Conservation (phyloP, 2,888 invertebrate genomes). For the Ectemnius continuus region DNA sequence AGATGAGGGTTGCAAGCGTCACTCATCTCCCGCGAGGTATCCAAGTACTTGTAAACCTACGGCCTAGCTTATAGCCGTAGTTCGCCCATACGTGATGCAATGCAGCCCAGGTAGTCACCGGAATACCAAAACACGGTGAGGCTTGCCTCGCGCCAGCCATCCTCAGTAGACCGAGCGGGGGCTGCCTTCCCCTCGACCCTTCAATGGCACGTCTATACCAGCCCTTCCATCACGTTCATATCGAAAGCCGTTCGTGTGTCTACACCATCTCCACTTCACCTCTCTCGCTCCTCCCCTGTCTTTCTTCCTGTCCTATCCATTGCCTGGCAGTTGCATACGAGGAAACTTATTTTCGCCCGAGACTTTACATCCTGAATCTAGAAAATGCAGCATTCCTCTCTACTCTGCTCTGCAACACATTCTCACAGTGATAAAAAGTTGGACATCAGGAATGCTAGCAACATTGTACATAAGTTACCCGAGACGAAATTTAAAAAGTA, state of each 20-base stretch:
- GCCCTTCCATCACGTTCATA: constrained; percentile 60
- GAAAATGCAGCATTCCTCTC: constrained; percentile 45
- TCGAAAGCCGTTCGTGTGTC: constrained; percentile 56
- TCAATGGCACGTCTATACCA: constrained; percentile 32
- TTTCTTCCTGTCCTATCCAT: constrained; percentile 2
- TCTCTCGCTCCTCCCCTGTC: constrained; percentile 3
- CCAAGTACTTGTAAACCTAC: constrained; percentile 63
- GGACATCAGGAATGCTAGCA: not conserved
- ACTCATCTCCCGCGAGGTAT: constrained; percentile 49
- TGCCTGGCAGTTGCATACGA: constrained; percentile 55
- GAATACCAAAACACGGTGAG: constrained; percentile 66
- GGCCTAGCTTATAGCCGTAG: constrained; percentile 62
- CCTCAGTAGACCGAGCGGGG: constrained; percentile 38
- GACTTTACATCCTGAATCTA: constrained; percentile 64
- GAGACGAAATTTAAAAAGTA: not conserved
- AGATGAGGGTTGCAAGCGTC: constrained; percentile 51
- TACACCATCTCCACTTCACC: constrained; percentile 26
- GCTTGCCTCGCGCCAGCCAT: constrained; percentile 23
- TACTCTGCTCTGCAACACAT: not conserved
- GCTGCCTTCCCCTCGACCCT: constrained; percentile 40
- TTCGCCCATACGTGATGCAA: constrained; percentile 70
- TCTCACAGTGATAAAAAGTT: not conserved
- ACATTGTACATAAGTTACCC: not conserved
- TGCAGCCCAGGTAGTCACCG: constrained; percentile 63
- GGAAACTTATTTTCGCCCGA: constrained; percentile 67